Evolutionary conservation across 2,888 invertebrate species (phyloP).

Genomic region (Synanthedon myopaeformis): DNA sequence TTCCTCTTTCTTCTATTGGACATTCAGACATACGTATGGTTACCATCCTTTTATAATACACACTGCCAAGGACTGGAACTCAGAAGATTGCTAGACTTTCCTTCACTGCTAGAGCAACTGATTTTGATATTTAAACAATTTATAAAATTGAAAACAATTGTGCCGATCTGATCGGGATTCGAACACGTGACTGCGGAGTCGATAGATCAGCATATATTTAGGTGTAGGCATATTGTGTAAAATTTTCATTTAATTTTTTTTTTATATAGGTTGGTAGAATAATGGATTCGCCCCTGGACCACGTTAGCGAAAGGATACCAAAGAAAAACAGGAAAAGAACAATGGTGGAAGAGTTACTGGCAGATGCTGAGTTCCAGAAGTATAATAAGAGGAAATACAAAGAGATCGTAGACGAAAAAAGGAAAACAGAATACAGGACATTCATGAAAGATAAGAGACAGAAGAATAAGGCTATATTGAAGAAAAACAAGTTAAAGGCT

Average conservation of each 20-base stretch:
- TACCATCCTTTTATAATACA: too few relatives aligned
- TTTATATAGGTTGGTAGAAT: constrained; percentile 77
- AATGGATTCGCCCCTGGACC: constrained; percentile 88
- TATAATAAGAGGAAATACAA: constrained; percentile 85
- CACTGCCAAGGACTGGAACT: too few relatives aligned
- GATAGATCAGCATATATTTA: too few relatives aligned
- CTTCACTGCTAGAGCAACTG: too few relatives aligned
- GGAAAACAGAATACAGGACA: constrained; percentile 78
- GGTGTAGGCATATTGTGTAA: neutral
- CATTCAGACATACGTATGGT: too few relatives aligned
- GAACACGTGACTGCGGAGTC: too few relatives aligned
- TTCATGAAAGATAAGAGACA: constrained; percentile 81
- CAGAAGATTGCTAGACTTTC: too few relatives aligned
- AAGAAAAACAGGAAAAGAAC: constrained; percentile 90
- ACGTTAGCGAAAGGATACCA: constrained; percentile 84
- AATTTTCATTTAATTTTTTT: constrained; percentile 2
- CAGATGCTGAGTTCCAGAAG: constrained; percentile 86
- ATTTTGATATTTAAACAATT: too few relatives aligned
- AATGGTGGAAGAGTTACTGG: constrained; percentile 92
- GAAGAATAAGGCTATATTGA: constrained; percentile 67
- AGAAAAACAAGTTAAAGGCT: constrained; percentile 44
- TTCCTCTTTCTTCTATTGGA: too few relatives aligned
- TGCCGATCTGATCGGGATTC: too few relatives aligned
- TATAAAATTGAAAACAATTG: too few relatives aligned
- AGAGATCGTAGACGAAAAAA: constrained; percentile 79